phyloP scores from a whole-genome alignment of 2,797 vertebrate genomes.

The Gymnocypris eckloni region DNA sequence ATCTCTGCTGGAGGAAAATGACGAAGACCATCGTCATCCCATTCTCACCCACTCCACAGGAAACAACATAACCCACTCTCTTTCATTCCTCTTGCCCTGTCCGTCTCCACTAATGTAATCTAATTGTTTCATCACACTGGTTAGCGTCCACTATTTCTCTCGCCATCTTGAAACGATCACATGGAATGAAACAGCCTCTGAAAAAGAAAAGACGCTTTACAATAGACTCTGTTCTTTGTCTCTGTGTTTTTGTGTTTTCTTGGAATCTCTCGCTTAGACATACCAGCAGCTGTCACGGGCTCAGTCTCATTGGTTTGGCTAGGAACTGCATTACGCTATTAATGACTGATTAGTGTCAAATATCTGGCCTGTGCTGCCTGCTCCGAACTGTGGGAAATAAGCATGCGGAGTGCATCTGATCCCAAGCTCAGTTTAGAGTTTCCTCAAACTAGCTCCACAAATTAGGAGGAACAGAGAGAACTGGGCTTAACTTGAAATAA shows the following conservation, averaged over 20 bases:
- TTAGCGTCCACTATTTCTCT: constrained; percentile 48
- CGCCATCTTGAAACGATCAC: constrained; percentile 55
- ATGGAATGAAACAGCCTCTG: constrained; percentile 47
- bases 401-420: constrained; percentile 75
- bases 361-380: constrained; percentile 73
- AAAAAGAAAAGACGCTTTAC: constrained; percentile 45
- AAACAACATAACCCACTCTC: constrained; percentile 7
- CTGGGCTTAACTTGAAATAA: constrained; percentile 65
- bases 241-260: constrained; percentile 60
- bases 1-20: constrained; percentile 2
- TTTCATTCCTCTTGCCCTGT: constrained; percentile 2
- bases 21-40: neutral
- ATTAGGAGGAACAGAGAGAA: constrained; percentile 66
- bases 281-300: constrained; percentile 77
- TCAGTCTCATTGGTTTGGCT: constrained; percentile 64
- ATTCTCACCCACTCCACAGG: constrained; percentile 10
- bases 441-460: constrained; percentile 58
- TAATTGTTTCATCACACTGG: constrained; percentile 29
- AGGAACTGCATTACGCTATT: constrained; percentile 74
- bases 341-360: constrained; percentile 86
- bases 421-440: constrained; percentile 76
- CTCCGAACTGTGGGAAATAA: constrained; percentile 80
- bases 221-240: constrained; percentile 62
- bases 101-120: constrained; percentile 34
- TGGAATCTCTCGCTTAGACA: constrained; percentile 70